Conservation (phyloP, 2,113 vertebrate genomes). For the Rhea americana region DNA sequence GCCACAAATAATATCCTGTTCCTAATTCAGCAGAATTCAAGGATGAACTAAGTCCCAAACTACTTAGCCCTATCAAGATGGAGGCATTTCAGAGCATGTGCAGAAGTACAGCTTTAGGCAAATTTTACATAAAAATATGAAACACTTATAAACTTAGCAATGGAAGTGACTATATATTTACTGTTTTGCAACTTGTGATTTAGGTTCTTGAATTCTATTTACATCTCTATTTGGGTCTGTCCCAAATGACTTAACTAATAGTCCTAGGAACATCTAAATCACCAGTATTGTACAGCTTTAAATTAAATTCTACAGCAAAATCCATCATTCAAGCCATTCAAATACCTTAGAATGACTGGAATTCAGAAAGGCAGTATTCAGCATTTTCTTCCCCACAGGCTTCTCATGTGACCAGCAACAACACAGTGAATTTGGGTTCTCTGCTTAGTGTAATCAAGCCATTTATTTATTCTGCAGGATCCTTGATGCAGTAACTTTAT, state of each 20-base stretch:
- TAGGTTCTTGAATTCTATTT: no score
- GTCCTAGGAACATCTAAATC: neutral
- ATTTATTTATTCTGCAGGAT: no score
- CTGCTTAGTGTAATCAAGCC: no score
- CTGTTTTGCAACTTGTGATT: no score
- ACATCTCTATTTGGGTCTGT: no score
- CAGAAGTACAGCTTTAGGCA: neutral
- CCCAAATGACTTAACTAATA: neutral
- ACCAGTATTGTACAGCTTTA: neutral
- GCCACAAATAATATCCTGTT: neutral
- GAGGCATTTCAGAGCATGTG: neutral
- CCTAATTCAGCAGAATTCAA: neutral
- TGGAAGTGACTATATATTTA: neutral
- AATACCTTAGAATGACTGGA: no score
- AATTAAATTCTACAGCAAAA: neutral
- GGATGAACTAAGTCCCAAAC: neutral
- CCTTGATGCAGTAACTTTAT: neutral
- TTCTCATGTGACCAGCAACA: no score
- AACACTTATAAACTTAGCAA: neutral
- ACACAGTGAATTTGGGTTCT: no score
- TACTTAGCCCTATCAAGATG: neutral
- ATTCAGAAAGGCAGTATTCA: no score
- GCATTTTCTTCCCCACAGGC: no score
- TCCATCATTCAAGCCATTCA: neutral
- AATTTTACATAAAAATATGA: neutral